Conservation (phyloP, 2,888 invertebrate genomes). For the Sialis lutaria region DNA sequence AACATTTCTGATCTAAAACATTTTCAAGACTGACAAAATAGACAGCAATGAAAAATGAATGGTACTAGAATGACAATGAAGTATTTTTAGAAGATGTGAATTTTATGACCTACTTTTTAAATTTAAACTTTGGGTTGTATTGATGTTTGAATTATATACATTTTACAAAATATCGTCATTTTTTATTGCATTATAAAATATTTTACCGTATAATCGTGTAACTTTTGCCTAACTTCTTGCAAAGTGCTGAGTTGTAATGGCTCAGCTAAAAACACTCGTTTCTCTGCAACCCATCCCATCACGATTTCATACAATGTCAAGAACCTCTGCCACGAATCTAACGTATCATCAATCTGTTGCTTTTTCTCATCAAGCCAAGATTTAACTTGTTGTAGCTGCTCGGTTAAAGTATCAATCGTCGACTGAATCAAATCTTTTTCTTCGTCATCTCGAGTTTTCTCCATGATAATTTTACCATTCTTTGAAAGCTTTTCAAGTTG, state of each 20-base stretch:
- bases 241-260: constrained; percentile 61
- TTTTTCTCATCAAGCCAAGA: constrained; percentile 69
- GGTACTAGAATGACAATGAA: not conserved
- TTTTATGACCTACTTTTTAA: no score
- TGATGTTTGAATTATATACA: no score
- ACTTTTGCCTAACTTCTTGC: constrained; percentile 65
- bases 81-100: not conserved
- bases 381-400: constrained; percentile 61
- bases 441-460: constrained; percentile 59
- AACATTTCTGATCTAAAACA: no score
- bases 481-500: constrained; percentile 59
- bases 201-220: constrained; percentile 71
- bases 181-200: not conserved
- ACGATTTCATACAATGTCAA: constrained; percentile 65
- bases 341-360: constrained; percentile 66
- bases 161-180: no score
- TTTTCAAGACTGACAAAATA: no score
- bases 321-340: constrained; percentile 81
- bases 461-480: constrained; percentile 62
- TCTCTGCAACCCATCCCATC: constrained; percentile 69
- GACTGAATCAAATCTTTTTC: constrained; percentile 60
- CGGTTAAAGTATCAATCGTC: constrained; percentile 57
- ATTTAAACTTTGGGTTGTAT: no score
- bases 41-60: no score
- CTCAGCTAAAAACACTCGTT: constrained; percentile 60